Percentiles rank a stretch among this genome's conserved stretches.
These are phyloP conservation scores for Listrodromus nycthemerus DNA, from an alignment of 2,888 invertebrate genomes.

Conservation along the genomic window DNA sequence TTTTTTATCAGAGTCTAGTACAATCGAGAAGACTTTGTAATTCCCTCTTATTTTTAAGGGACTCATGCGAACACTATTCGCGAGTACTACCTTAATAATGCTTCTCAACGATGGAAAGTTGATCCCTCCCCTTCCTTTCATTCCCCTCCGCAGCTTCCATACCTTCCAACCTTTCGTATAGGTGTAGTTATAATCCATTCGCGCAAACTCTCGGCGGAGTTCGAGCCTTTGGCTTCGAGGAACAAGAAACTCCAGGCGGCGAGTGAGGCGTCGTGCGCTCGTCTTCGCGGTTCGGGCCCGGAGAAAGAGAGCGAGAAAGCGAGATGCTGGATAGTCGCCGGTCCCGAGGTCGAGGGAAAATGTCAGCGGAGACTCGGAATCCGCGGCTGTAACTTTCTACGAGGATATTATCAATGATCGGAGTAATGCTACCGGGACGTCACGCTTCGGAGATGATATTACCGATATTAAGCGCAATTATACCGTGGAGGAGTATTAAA, in stretches of 20 bases:
- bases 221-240: slow-evolving; percentile 3
- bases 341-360: slow-evolving; percentile 55
- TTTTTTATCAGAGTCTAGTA: no score
- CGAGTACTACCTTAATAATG: background rate
- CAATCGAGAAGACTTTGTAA: background rate
- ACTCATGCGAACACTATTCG: no score
- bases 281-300: background rate
- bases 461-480: slow-evolving; percentile 32
- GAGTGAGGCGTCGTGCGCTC: slow-evolving; percentile 13
- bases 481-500: background rate
- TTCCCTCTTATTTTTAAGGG: background rate
- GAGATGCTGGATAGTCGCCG: slow-evolving; percentile 39
- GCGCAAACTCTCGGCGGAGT: slow-evolving; percentile 4
- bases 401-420: slow-evolving; percentile 45
- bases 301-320: slow-evolving; percentile 40
- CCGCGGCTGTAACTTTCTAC: slow-evolving; percentile 37
- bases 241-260: slow-evolving; percentile 9
- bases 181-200: slow-evolving; percentile 14
- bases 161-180: background rate
- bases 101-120: slow-evolving; percentile 25
- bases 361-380: slow-evolving; percentile 47
- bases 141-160: background rate
- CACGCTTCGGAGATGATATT: slow-evolving; percentile 32
- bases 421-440: slow-evolving; percentile 17
- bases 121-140: background rate